These are phyloP conservation scores for Centropyge bicolor DNA, from an alignment of 2,797 vertebrate genomes.

Conservation along the genomic window DNA sequence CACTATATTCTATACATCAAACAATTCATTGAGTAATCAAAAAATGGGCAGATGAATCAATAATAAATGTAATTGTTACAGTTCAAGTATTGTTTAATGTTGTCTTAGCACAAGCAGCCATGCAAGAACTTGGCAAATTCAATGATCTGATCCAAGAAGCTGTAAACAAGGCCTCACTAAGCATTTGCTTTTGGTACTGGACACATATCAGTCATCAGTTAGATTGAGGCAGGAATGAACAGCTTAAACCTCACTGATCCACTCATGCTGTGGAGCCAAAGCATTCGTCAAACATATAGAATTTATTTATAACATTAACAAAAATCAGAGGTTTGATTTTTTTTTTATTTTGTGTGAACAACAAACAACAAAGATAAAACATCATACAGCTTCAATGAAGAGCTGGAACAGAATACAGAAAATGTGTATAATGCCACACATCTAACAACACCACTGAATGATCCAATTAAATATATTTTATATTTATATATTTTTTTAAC, in stretches of 20 bases:
- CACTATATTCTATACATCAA: no score
- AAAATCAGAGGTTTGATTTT: no score
- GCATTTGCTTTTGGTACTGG: not conserved
- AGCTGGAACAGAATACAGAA: not conserved
- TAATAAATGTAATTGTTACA: no score
- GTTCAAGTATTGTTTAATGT: no score
- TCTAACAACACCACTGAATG: not conserved
- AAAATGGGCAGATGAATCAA: no score
- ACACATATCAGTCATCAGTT: no score
- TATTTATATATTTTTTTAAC: no score
- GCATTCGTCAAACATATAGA: not conserved
- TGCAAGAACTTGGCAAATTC: not conserved
- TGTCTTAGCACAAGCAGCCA: no score
- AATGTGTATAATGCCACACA: not conserved
- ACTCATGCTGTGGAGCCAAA: not conserved
- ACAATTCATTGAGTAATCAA: no score
- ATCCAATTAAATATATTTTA: not conserved
- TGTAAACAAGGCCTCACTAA: not conserved
- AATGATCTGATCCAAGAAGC: not conserved
- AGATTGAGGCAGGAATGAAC: no score
- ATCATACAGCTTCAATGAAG: not conserved
- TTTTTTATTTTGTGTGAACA: not conserved
- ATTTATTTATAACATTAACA: no score
- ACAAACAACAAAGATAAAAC: no score
- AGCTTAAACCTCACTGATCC: not conserved